A percentile compares a stretch with the other conserved stretches of the same genome.
Evolutionary conservation across 2,797 vertebrate species (phyloP).

Genomic region (Notolepis coatsorum): DNA sequence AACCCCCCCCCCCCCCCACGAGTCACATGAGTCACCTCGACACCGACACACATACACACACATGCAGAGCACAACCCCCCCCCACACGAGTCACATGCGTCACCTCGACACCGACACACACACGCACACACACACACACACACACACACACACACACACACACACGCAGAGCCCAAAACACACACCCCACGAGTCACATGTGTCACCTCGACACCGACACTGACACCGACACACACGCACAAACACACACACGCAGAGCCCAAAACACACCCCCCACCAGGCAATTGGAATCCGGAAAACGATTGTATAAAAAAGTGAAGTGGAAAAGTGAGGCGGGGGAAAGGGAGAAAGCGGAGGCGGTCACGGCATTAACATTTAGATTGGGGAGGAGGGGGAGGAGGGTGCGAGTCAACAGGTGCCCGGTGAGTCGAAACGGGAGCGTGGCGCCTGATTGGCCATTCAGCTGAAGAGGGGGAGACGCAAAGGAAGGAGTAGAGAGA

Average conservation of each 20-base stretch:
- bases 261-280: slow-evolving; percentile 14
- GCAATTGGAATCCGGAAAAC: slow-evolving; percentile 23
- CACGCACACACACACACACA: background rate
- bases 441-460: slow-evolving; percentile 54
- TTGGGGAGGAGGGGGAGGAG: slow-evolving; percentile 47
- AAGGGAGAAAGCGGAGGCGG: slow-evolving; percentile 13
- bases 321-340: background rate
- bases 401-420: slow-evolving; percentile 67
- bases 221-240: slow-evolving; percentile 22
- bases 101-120: background rate
- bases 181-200: slow-evolving; percentile 8
- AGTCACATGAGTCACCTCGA: slow-evolving; percentile 21
- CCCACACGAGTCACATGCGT: background rate
- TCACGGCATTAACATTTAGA: slow-evolving; percentile 77
- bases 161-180: slow-evolving; percentile 4
- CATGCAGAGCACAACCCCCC: no score
- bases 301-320: slow-evolving; percentile 24
- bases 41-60: no score
- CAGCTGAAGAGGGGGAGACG: slow-evolving; percentile 5
- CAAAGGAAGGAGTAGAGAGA: background rate
- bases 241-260: no score
- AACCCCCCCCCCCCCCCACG: background rate
- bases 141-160: background rate
- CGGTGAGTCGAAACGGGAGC: slow-evolving; percentile 43
- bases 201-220: slow-evolving; percentile 17